A percentile compares a stretch with the other conserved stretches of the same genome.
phyloP scores from a whole-genome alignment of 2,797 vertebrate species.

The Cuniculus paca region DNA sequence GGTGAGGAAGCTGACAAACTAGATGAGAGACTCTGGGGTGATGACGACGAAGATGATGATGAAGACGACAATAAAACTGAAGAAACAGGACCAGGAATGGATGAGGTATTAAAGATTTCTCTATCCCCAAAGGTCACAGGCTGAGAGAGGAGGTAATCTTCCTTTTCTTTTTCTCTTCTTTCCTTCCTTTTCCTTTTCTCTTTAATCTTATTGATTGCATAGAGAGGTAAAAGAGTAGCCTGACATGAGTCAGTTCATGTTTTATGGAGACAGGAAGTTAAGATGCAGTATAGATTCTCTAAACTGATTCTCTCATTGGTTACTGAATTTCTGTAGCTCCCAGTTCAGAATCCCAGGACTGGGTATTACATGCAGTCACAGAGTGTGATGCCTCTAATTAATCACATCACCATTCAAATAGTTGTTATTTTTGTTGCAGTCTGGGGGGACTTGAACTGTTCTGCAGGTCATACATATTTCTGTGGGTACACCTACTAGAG shows the following conservation, averaged over 20 bases:
- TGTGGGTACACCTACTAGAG: neutral
- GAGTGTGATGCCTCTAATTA: neutral
- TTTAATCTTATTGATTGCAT: neutral
- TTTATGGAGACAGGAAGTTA: neutral
- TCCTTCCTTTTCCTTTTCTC: neutral
- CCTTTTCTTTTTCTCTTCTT: neutral
- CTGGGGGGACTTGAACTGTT: neutral
- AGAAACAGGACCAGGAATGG: constrained; percentile 96
- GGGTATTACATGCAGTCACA: neutral
- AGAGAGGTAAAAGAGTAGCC: neutral
- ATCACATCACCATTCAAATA: neutral
- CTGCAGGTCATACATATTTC: neutral
- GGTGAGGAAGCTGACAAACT: constrained; percentile 95
- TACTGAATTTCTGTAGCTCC: neutral
- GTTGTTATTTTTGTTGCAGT: neutral
- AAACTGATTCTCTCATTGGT: neutral
- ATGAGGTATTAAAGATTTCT: constrained; percentile 91
- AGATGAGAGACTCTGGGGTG: constrained; percentile 98
- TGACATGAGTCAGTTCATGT: neutral
- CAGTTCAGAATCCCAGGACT: neutral
- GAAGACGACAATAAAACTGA: constrained; percentile 90
- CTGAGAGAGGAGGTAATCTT: neutral
- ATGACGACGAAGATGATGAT: constrained; percentile 91
- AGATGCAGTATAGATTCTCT: neutral
- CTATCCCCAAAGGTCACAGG: neutral